Base-by-base conservation (phyloP, 2,797 vertebrate species). In the Erpetoichthys calabaricus region DNA sequence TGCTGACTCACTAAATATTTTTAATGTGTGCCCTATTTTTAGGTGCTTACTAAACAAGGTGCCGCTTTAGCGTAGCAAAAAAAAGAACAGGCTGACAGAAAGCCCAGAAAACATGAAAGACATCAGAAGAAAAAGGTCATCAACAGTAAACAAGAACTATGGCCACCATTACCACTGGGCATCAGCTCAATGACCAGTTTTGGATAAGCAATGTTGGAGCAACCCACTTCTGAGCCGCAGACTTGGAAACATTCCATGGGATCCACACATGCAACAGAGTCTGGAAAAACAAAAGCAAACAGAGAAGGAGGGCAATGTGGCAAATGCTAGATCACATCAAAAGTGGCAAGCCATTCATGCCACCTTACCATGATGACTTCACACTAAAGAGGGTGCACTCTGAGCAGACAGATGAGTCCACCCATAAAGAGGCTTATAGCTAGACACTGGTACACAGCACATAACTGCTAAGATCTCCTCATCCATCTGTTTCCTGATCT, bases 141-240 rank as follows among this genome's bases (percentile, higher is more conserved):
- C 3, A 5, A 60, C 57, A 55, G 47, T 59, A 46, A 25, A 56
- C 44, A 42, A 64, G 25, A 25, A 25, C 25, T 25, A 25, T 25
- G 25, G 25, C 25, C 25, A 25, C 25, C 25, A 68, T 88, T 75
- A 92, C 92, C 89, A 0, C 79, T 78, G 9, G 91, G 92, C 92
- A 97, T 91, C 60, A 97, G 86, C 59, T 94, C 90, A 5, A 92
- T 83, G 70, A 97, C 89, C 69, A 94, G 77, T 70, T 90, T 92
- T 60, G 92, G 91, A 61, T 85, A 91, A 51, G 92, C 85, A 0
- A 92, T 87, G 79, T 87, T 96, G 77, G 93, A 94, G 70, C 94
- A 98, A 62, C 93, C 93, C 44, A 93, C 85, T 7, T 92, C 73
- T 0, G 86, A 73, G 25, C 91, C 92, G 0, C 92, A 93, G 65